Percentiles rank a stretch among this genome's conserved stretches.
These are phyloP conservation scores for Archilochus colubris DNA, from an alignment of 2,113 vertebrate species.

Conservation along the genomic window DNA sequence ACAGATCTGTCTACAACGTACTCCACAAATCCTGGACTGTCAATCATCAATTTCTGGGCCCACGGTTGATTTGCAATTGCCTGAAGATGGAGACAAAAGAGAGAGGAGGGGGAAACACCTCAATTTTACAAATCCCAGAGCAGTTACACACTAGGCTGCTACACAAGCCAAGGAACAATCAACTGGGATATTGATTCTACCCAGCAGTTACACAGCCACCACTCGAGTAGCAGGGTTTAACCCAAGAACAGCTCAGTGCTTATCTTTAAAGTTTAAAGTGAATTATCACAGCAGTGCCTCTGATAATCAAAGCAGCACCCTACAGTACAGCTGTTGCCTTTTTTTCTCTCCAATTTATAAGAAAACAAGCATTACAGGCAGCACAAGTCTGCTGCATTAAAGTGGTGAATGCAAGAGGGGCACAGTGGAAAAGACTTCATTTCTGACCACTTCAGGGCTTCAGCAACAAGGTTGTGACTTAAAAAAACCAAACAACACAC, in stretches of 20 bases:
- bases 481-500: neutral
- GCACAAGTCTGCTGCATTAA: neutral
- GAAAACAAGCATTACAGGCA: neutral
- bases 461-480: neutral
- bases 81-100: conserved; percentile 68
- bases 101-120: neutral
- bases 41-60: conserved; percentile 92
- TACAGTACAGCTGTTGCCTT: neutral
- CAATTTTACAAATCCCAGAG: neutral
- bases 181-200: neutral
- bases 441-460: neutral
- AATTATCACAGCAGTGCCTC: conserved; percentile 7
- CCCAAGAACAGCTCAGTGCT: neutral
- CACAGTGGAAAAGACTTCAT: neutral
- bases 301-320: neutral
- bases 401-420: neutral
- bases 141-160: neutral
- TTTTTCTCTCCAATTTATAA: neutral
- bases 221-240: neutral
- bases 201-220: neutral
- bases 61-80: conserved; percentile 90
- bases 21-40: conserved; percentile 92
- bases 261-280: neutral
- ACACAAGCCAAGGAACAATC: neutral
- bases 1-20: conserved; percentile 91